phyloP scores from a whole-genome alignment of 2,113 vertebrate genomes.

The Micronycteris hirsuta region DNA sequence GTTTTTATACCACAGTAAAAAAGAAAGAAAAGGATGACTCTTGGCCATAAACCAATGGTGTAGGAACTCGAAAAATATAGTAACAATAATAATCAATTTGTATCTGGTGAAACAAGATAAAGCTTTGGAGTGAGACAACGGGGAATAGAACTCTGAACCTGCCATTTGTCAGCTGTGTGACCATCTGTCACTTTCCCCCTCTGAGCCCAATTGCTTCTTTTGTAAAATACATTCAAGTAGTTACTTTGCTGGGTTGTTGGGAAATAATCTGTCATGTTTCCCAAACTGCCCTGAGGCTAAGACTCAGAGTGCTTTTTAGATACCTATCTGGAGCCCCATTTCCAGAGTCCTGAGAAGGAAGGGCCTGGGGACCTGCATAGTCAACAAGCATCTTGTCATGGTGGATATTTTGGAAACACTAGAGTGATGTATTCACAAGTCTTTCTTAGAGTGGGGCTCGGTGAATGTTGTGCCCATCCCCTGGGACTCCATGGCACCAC shows the following conservation, averaged over 20 bases:
- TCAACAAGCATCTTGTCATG: not conserved
- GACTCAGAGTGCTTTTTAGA: not conserved
- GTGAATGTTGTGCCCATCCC: not conserved
- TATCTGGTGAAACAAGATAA: not conserved
- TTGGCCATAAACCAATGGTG: not conserved
- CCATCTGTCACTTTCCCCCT: not conserved
- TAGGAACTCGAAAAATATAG: not conserved
- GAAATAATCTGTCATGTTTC: not conserved
- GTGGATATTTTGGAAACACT: not conserved
- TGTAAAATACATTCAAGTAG: not conserved
- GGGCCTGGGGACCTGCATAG: too few relatives aligned
- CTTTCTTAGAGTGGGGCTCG: not conserved
- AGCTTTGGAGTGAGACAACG: not conserved
- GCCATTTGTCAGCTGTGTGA: not conserved
- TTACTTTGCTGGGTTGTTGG: not conserved
- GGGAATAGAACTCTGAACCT: not conserved
- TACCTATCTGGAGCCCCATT: not conserved
- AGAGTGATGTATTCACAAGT: not conserved
- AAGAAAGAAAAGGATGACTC: not conserved
- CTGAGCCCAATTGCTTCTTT: not conserved
- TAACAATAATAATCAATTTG: not conserved
- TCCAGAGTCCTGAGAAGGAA: not conserved
- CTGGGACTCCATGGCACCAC: not conserved
- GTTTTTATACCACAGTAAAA: not conserved
- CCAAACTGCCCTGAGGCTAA: not conserved